These are phyloP conservation scores for Linepithema humile DNA, from an alignment of 1,140 invertebrate species.

Conservation along the genomic window DNA sequence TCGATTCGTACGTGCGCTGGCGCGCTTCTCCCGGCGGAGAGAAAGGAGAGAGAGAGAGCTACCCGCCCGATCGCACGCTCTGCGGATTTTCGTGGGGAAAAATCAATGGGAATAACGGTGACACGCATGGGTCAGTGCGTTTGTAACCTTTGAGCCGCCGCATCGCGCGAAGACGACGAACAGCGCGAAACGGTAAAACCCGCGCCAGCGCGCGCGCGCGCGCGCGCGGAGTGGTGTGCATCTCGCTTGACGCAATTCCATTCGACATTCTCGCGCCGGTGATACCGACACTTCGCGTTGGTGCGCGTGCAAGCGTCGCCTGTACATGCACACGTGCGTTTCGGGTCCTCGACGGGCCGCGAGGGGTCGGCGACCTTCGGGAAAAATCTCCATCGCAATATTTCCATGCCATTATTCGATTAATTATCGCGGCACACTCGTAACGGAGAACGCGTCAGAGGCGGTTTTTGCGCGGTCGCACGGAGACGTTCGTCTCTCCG, in stretches of 20 bases:
- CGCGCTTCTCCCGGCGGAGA: background rate
- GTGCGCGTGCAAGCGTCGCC: background rate
- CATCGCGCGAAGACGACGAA: conserved; percentile 11
- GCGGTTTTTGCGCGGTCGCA: background rate
- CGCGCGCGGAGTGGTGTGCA: conserved; percentile 62
- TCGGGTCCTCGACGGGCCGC: conserved; percentile 30
- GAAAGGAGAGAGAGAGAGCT: background rate
- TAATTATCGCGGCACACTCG: conserved; percentile 52
- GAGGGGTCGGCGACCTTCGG: conserved; percentile 61
- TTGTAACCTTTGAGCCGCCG: conserved; percentile 69
- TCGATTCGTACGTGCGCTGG: conserved; percentile 26
- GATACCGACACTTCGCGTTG: conserved; percentile 57
- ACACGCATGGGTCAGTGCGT: conserved; percentile 75
- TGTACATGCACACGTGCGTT: conserved; percentile 24
- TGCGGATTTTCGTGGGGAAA: conserved; percentile 60
- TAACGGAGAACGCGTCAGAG: conserved; percentile 33
- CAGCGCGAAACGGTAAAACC: conserved; percentile 71
- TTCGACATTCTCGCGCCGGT: conserved; percentile 70
- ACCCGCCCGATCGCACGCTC: conserved; percentile 29
- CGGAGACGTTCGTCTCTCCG: background rate
- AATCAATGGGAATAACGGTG: conserved; percentile 74
- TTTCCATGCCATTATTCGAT: conserved; percentile 68
- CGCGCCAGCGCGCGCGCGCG: conserved; percentile 47
- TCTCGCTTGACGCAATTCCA: conserved; percentile 72
- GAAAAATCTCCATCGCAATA: conserved; percentile 59